Evolutionary conservation across 2,797 vertebrate species (phyloP).

Genomic region (Otolemur crassicaudatus): DNA sequence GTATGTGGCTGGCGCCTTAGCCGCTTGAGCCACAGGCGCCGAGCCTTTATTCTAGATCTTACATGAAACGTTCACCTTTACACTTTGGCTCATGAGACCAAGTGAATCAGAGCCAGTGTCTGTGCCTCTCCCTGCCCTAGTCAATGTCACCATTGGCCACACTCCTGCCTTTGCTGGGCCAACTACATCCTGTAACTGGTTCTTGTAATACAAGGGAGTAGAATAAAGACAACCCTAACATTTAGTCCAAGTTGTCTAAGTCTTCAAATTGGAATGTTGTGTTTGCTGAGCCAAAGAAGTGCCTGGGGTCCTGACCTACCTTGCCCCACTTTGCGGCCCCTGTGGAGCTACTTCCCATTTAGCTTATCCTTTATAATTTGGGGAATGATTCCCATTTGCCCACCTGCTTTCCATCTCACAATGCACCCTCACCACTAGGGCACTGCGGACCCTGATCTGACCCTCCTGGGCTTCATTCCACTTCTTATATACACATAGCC

Average conservation of each 20-base stretch:
- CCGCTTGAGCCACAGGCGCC: too few species aligned
- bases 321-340: not conserved
- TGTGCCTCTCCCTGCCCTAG: not conserved
- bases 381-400: not conserved
- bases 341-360: not conserved
- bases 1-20: too few species aligned
- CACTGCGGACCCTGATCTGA: not conserved
- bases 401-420: not conserved
- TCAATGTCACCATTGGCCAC: not conserved
- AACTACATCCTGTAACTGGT: not conserved
- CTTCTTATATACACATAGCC: not conserved
- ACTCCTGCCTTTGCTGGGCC: not conserved
- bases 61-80: not conserved
- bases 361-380: not conserved
- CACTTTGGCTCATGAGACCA: not conserved
- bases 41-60: not conserved
- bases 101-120: not conserved
- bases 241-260: slow-evolving; percentile 21
- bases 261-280: not conserved
- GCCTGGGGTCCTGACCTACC: not conserved
- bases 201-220: not conserved
- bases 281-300: not conserved
- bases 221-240: not conserved
- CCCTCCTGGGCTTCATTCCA: not conserved
- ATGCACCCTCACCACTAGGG: not conserved